These are phyloP conservation scores for Axinella damicornis DNA, from an alignment of 37 sponge, comb jelly and placozoan species.

Conservation along the genomic window DNA sequence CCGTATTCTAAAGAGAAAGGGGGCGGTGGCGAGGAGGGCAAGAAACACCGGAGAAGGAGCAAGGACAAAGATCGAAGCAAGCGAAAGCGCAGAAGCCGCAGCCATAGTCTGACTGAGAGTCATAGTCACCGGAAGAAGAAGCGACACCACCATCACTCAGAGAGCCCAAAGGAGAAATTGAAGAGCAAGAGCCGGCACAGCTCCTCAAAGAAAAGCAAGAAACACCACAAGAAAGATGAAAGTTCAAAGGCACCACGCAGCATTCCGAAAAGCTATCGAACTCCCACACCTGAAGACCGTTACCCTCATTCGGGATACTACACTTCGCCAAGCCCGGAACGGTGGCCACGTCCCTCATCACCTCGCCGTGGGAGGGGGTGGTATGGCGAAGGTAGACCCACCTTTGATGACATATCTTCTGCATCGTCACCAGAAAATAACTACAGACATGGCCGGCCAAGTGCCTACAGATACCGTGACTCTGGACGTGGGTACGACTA, in stretches of 20 bases:
- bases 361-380: background rate
- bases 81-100: constrained; percentile 10
- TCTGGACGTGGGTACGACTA: constrained; percentile 1
- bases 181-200: background rate
- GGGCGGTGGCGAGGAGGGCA: background rate
- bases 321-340: background rate
- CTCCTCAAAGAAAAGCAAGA: background rate
- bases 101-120: constrained; percentile 22
- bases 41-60: constrained; percentile 11
- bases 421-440: background rate
- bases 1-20: constrained; percentile 10
- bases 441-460: background rate
- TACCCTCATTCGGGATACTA: too few species aligned
- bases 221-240: background rate
- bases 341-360: constrained; percentile 2
- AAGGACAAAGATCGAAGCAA: constrained; percentile 23
- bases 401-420: constrained; percentile 50
- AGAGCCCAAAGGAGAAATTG: background rate
- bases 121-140: constrained; percentile 3
- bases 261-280: constrained; percentile 6
- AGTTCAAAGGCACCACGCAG: background rate
- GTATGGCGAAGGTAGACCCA: background rate
- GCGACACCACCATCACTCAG: constrained; percentile 31
- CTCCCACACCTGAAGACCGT: background rate
- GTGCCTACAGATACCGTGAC: background rate